Base-by-base conservation (phyloP, 2,888 invertebrate species). In the Diarsia dahlii region DNA sequence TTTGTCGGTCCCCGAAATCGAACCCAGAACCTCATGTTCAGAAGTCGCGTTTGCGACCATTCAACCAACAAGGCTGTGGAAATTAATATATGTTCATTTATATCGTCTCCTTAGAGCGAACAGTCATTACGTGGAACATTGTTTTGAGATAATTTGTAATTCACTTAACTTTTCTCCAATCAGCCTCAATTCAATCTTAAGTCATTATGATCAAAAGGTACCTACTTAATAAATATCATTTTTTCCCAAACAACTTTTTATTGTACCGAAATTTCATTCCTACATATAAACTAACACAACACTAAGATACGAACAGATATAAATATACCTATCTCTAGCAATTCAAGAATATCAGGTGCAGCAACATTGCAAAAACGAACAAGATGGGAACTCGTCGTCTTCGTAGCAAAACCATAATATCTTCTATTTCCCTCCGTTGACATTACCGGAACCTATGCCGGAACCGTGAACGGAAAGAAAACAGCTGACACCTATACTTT, bases 351-450 rank as follows among this genome's bases (percentile, higher is more conserved):
- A 60, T 54, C 52, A 28, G 56, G n/a, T 64, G 23, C 60, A 77
- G 23, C 60, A 77, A 34, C 13, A 48, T 71, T 54, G 39, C 63
- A 77, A 64, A 77, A 65, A 56, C 9, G 64, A 68, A 45, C 64
- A 81, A 81, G 50, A 13, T 66, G 39, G 18, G 50, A 70, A 52
- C 56, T 56, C n/a, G n/a, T 15, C 50, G 39, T 64, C 39, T 64
- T 13, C 23, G 39, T n/a, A 65, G 45, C 50, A 60, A 77, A 67
- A 50, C 34, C 13, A 28, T 52, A 66, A 60, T 48, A 68, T 60
- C 45, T 18, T 68, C 23, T 12, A 68, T 71, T 82, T 78, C 54
- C 56, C 18, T 48, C 20, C 45, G 68, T 65, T 69, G n/a, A 58
- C n/a, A 66, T 20, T 69, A 69, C 69, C 62, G 10, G 28, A 62